Evolutionary conservation across 2,113 vertebrate species (phyloP).

Genomic region (Zosterops pallidus): DNA sequence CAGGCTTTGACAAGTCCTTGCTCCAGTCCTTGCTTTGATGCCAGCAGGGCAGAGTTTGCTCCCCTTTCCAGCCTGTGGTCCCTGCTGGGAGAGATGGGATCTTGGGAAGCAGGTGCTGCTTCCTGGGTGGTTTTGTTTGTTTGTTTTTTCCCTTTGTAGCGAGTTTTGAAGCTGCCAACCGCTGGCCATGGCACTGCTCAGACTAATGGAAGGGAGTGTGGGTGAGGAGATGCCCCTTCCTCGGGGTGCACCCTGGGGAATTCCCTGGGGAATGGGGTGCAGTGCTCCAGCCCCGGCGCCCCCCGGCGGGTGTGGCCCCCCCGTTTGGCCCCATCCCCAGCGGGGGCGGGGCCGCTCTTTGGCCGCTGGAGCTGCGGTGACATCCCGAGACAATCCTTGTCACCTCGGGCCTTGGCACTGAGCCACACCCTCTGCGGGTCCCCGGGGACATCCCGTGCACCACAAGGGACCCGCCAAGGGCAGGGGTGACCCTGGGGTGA

Average conservation of each 20-base stretch:
- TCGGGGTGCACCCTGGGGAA: background rate
- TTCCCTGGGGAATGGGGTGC: background rate
- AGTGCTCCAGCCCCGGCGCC: background rate
- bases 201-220: rapidly evolving
- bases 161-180: background rate
- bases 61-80: background rate
- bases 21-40: background rate
- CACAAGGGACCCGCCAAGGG: no score
- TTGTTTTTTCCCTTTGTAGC: background rate
- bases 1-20: background rate
- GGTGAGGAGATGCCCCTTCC: background rate
- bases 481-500: background rate
- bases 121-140: background rate
- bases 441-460: rapidly evolving
- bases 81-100: background rate
- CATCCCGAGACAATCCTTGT: background rate
- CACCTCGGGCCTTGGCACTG: background rate
- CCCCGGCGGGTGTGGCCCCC: rapidly evolving
- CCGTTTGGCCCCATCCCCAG: rapidly evolving
- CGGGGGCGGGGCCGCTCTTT: background rate
- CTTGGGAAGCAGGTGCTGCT: background rate
- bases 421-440: background rate
- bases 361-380: rapidly evolving
- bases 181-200: background rate
- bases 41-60: background rate